These are phyloP conservation scores for Cinara cedri DNA, from an alignment of 2,888 invertebrate genomes.

Conservation along the genomic window DNA sequence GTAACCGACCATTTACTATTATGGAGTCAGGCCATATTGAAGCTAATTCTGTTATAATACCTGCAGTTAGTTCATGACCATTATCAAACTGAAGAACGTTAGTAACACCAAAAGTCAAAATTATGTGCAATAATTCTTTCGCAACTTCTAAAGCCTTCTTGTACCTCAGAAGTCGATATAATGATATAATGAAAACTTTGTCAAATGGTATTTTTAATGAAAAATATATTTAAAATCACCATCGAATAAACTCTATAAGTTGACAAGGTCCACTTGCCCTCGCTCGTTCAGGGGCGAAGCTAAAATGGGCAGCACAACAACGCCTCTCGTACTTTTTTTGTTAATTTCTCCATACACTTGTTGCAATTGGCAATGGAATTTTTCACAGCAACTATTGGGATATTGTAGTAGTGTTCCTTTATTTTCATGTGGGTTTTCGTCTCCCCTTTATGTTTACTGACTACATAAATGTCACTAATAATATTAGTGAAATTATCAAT, in stretches of 20 bases:
- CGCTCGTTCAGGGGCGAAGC: slow-evolving; percentile 47
- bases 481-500: neutral
- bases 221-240: slow-evolving; percentile 62
- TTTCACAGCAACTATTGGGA: neutral
- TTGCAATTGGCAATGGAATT: neutral
- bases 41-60: slow-evolving; percentile 59
- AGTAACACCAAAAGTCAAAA: slow-evolving; percentile 50
- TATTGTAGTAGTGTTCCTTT: slow-evolving; percentile 1
- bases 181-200: neutral
- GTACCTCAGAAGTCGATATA: neutral
- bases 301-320: neutral
- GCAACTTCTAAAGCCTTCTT: neutral
- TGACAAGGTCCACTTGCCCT: slow-evolving; percentile 62
- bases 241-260: slow-evolving; percentile 60
- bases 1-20: slow-evolving; percentile 62
- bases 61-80: slow-evolving; percentile 60
- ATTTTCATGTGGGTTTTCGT: neutral
- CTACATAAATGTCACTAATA: slow-evolving; percentile 3
- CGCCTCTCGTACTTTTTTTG: neutral
- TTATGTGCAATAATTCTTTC: slow-evolving; percentile 52
- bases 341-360: neutral
- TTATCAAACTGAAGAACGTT: neutral
- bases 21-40: slow-evolving; percentile 61
- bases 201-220: neutral
- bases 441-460: neutral